Evolutionary conservation across 2,113 vertebrate genomes (phyloP).

Genomic region (Australoheros scitulus): DNA sequence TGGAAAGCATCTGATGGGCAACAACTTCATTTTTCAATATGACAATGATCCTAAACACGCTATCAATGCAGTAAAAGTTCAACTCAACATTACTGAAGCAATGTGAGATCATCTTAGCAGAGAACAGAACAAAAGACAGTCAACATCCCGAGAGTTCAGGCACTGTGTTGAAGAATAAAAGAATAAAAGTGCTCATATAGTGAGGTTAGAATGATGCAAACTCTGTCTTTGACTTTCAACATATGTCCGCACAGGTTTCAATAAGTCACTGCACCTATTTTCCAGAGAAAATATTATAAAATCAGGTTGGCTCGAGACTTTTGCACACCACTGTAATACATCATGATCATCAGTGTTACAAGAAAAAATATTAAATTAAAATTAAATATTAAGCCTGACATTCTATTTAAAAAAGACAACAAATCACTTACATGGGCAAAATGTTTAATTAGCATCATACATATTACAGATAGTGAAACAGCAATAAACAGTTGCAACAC

Average conservation of each 20-base stretch:
- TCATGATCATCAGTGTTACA: neutral
- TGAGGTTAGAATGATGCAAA: neutral
- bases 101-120: neutral
- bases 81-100: neutral
- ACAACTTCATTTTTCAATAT: neutral
- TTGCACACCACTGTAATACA: neutral
- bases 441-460: conserved; percentile 45
- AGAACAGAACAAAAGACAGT: neutral
- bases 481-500: conserved; percentile 41
- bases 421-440: neutral
- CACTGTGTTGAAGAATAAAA: neutral
- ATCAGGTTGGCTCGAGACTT: too few relatives aligned
- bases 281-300: neutral
- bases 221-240: neutral
- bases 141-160: neutral
- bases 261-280: neutral
- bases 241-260: neutral
- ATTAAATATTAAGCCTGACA: neutral
- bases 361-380: neutral
- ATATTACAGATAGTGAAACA: conserved; percentile 22
- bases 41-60: neutral
- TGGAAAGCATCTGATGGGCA: neutral
- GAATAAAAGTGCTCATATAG: neutral
- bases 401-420: neutral
- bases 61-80: neutral